Conservation (phyloP, 2,888 invertebrate genomes). For the Sthenelais limicola region DNA sequence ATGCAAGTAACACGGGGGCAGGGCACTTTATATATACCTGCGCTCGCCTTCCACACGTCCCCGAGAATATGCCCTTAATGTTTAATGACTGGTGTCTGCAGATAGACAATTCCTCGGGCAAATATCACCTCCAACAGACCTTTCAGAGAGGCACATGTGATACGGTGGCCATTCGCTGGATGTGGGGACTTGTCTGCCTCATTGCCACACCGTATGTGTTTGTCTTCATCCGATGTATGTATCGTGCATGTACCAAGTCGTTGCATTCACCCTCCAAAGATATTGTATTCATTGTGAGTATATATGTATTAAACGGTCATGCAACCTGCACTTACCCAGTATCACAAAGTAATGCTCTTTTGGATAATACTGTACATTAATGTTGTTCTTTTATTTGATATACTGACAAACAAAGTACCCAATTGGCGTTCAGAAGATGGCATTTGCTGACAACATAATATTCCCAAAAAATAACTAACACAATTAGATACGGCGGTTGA, state of each 20-base stretch:
- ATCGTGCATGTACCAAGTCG: constrained; percentile 16
- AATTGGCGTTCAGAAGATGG: no score
- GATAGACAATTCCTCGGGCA: not conserved
- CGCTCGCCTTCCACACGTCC: not conserved
- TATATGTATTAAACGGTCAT: no score
- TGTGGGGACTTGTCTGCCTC: constrained; percentile 24
- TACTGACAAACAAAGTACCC: no score
- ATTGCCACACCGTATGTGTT: constrained; percentile 18
- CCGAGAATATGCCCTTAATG: not conserved
- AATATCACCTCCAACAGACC: not conserved
- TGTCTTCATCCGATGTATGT: constrained; percentile 26
- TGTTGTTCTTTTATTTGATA: no score
- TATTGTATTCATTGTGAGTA: constrained; percentile 21
- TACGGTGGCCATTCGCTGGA: constrained; percentile 25
- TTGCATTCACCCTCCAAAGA: constrained; percentile 16
- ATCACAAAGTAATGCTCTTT: no score
- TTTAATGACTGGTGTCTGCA: constrained; percentile 8
- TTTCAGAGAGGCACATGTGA: not conserved
- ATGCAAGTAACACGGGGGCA: not conserved
- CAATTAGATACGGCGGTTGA: no score
- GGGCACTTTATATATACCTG: not conserved
- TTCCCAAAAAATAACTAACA: no score
- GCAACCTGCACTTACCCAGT: no score
- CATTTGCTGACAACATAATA: no score
- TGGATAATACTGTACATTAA: no score